A percentile compares a stretch with the other conserved stretches of the same genome.
These are phyloP conservation scores for Diploscapter pachys DNA, from an alignment of 1,140 invertebrate genomes.

Conservation along the genomic window DNA sequence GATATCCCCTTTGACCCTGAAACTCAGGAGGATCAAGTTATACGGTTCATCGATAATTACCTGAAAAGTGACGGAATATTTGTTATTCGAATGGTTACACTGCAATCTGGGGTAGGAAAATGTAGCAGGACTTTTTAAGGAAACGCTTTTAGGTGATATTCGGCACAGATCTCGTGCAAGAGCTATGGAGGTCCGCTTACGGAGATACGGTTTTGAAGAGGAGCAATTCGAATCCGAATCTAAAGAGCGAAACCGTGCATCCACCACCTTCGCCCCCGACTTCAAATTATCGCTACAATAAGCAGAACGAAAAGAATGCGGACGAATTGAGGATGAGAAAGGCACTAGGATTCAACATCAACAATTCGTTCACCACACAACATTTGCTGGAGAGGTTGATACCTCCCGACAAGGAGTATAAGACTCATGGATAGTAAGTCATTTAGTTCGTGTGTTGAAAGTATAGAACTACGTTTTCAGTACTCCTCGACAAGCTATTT, in stretches of 20 bases:
- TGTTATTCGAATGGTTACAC: slow-evolving; percentile 62
- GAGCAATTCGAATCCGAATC: slow-evolving; percentile 44
- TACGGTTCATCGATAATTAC: slow-evolving; percentile 61
- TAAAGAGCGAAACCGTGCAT: slow-evolving; percentile 7
- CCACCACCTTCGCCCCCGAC: slow-evolving; percentile 8
- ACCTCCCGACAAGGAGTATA: slow-evolving; percentile 6
- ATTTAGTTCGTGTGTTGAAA: no score
- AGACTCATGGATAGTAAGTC: background rate
- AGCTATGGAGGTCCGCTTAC: slow-evolving; percentile 48
- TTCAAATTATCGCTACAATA: slow-evolving; percentile 1
- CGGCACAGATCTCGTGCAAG: slow-evolving; percentile 52
- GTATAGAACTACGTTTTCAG: no score
- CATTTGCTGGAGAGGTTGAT: slow-evolving; percentile 26
- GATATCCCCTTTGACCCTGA: slow-evolving; percentile 50
- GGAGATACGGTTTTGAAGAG: slow-evolving; percentile 43
- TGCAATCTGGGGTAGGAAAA: slow-evolving; percentile 48
- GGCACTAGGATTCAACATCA: slow-evolving; percentile 23
- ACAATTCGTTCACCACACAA: slow-evolving; percentile 22
- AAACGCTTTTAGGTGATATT: slow-evolving; percentile 39
- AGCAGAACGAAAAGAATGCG: background rate
- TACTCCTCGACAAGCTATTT: no score
- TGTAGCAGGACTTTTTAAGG: background rate
- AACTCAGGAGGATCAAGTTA: slow-evolving; percentile 41
- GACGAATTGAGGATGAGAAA: slow-evolving; percentile 20
- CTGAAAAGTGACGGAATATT: slow-evolving; percentile 63